Evolutionary conservation across 2,888 invertebrate species (phyloP).

Genomic region (Xestia c-nigrum): DNA sequence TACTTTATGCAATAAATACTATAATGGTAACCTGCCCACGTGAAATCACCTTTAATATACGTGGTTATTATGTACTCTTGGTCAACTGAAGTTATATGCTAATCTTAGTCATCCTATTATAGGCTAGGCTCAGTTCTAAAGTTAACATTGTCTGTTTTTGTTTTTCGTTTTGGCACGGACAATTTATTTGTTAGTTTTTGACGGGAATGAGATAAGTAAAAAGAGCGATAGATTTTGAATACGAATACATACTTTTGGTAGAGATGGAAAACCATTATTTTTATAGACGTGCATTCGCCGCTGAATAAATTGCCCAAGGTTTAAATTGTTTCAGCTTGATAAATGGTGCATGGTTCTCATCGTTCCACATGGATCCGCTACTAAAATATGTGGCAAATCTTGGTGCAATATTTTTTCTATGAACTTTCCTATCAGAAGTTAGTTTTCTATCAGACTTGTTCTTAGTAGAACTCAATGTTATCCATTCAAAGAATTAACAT

Average conservation of each 20-base stretch:
- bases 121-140: background rate
- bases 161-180: background rate
- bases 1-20: slow-evolving; percentile 43
- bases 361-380: background rate
- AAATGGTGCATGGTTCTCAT: background rate
- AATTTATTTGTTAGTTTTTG: background rate
- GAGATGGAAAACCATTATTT: slow-evolving; percentile 2
- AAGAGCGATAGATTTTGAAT: background rate
- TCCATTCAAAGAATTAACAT: slow-evolving; percentile 17
- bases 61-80: slow-evolving; percentile 8
- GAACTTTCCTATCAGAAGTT: no score
- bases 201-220: background rate
- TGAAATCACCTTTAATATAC: slow-evolving; percentile 12
- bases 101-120: slow-evolving; percentile 2
- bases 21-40: slow-evolving; percentile 39
- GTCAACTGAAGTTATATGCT: background rate
- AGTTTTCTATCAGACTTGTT: background rate
- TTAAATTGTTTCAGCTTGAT: slow-evolving; percentile 35
- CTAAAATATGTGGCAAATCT: background rate
- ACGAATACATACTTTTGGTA: background rate
- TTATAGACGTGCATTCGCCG: slow-evolving; percentile 13
- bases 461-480: background rate
- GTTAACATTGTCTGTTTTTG: background rate
- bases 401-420: background rate
- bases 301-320: slow-evolving; percentile 19